These are phyloP conservation scores for Helicorthomorpha holstii DNA, from an alignment of 1,140 invertebrate genomes.

Conservation along the genomic window DNA sequence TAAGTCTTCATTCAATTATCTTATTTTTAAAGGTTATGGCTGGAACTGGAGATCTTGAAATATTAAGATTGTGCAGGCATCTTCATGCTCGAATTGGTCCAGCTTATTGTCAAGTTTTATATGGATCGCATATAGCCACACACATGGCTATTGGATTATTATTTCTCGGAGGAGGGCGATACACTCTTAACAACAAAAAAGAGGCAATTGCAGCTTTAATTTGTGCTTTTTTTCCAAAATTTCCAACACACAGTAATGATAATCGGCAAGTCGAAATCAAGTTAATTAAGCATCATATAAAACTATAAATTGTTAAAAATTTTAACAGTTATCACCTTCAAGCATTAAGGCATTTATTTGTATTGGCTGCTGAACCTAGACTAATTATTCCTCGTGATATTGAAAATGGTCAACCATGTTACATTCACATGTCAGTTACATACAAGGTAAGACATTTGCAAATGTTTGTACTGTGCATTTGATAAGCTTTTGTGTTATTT, in stretches of 20 bases:
- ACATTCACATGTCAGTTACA: conserved; percentile 51
- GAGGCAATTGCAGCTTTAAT: conserved; percentile 71
- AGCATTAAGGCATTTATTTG: conserved; percentile 88
- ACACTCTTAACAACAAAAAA: conserved; percentile 65
- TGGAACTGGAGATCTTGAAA: conserved; percentile 75
- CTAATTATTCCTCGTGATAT: conserved; percentile 73
- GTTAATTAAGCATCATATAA: neutral
- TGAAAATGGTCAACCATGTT: conserved; percentile 54
- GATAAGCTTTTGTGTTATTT: conserved; percentile 11
- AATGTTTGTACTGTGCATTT: conserved; percentile 6
- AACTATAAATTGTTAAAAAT: neutral
- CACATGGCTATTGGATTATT: conserved; percentile 83
- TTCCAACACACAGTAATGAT: conserved; percentile 87
- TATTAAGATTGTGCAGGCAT: conserved; percentile 68
- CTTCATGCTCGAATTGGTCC: conserved; percentile 44
- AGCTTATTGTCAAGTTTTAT: conserved; percentile 41
- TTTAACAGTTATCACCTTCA: conserved; percentile 70
- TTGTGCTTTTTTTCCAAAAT: conserved; percentile 89
- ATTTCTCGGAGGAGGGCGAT: conserved; percentile 81
- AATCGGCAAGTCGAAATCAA: conserved; percentile 45
- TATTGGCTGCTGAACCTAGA: conserved; percentile 74
- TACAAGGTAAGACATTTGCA: conserved; percentile 20
- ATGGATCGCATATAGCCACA: conserved; percentile 84
- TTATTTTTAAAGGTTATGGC: conserved; percentile 53
- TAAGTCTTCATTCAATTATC: conserved; percentile 7